Evolutionary conservation across 2,113 vertebrate species (phyloP).

Genomic region (Apteryx owenii): DNA sequence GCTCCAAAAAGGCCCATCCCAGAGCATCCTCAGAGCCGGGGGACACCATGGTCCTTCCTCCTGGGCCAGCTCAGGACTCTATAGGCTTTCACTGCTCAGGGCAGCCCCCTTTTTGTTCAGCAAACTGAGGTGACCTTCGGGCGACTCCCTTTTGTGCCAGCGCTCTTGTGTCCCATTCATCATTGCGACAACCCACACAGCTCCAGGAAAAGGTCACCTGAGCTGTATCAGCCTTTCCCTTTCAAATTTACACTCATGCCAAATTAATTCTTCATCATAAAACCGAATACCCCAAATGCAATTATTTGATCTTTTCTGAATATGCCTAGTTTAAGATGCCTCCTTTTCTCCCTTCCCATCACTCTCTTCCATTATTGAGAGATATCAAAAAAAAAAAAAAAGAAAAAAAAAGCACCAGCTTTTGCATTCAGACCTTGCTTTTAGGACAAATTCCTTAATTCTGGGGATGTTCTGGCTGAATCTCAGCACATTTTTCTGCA

Average conservation of each 20-base stretch:
- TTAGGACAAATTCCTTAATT: slow-evolving; percentile 21
- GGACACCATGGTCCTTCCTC: background rate
- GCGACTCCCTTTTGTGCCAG: background rate
- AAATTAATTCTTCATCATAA: slow-evolving; percentile 27
- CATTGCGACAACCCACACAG: background rate
- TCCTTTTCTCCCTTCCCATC: background rate
- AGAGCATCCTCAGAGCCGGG: rapidly evolving
- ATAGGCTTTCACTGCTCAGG: rapidly evolving
- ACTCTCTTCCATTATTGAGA: background rate
- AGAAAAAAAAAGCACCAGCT: background rate
- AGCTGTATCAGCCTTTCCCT: slow-evolving; percentile 22
- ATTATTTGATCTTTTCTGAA: background rate
- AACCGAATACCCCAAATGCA: background rate
- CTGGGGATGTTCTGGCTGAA: background rate
- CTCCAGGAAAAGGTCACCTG: slow-evolving; percentile 56
- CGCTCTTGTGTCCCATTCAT: background rate
- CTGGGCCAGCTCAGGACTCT: background rate
- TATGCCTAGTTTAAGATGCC: background rate
- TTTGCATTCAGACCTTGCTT: background rate
- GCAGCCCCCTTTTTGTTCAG: background rate
- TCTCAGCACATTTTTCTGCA: background rate
- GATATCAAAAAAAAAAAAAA: background rate
- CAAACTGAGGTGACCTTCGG: background rate
- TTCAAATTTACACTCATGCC: slow-evolving; percentile 45
- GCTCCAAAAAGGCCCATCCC: background rate